Evolutionary conservation across 2,797 vertebrate species (phyloP).

Genomic region (Heliangelus exortis): DNA sequence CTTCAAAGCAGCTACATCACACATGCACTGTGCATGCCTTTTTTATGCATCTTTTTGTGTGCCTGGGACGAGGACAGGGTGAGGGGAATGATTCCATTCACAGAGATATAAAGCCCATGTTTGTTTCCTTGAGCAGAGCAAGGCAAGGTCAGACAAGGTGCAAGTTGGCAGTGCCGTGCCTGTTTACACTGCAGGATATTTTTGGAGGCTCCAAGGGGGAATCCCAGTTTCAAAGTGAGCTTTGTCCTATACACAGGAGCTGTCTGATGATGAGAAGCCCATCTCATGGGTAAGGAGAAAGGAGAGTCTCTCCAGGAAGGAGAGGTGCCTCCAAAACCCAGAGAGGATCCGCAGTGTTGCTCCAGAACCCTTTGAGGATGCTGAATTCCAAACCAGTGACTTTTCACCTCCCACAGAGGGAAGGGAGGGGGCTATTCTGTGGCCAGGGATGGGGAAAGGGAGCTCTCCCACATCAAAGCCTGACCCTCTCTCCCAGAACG

Average conservation of each 20-base stretch:
- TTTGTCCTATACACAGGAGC: background rate
- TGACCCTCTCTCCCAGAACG: background rate
- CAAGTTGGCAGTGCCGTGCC: background rate
- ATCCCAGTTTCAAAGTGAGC: background rate
- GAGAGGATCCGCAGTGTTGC: background rate
- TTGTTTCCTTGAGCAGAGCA: background rate
- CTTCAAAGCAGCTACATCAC: background rate
- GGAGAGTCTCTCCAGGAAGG: background rate
- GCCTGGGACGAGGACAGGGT: background rate
- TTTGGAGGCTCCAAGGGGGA: background rate
- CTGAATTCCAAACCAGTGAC: background rate
- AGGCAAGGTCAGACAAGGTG: background rate
- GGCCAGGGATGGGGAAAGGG: background rate
- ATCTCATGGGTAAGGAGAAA: background rate
- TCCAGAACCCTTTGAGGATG: background rate
- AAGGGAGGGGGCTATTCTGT: background rate
- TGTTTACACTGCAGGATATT: background rate
- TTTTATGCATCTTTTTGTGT: background rate
- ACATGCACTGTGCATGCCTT: rapidly evolving
- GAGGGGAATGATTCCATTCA: rapidly evolving
- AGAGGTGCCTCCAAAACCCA: background rate
- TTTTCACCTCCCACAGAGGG: background rate
- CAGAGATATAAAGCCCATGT: background rate
- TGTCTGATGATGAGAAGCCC: rapidly evolving
- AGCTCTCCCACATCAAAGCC: background rate